phyloP scores from a whole-genome alignment of 2,113 vertebrate species.

The Thamnophis sirtalis region DNA sequence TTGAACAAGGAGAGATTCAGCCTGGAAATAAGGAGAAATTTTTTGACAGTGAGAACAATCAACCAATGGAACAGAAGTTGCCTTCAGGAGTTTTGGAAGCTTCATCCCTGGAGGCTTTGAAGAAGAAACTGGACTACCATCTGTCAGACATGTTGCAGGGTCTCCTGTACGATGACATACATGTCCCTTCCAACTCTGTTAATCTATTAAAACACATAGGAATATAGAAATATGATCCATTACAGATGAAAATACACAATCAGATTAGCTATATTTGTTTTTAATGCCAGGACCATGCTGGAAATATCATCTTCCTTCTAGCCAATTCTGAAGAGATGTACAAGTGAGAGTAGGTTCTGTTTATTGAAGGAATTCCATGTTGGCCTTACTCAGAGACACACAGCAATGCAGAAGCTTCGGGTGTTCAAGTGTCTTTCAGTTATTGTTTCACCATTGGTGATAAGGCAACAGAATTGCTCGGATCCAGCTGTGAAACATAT shows the following conservation, averaged over 20 bases:
- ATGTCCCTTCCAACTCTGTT: too few species aligned
- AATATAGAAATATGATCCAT: background rate
- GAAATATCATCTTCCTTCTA: background rate
- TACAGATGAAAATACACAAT: background rate
- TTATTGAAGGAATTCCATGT: background rate
- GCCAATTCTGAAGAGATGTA: background rate
- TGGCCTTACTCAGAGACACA: background rate
- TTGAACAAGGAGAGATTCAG: too few species aligned
- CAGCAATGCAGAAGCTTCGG: background rate
- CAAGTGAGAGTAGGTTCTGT: background rate
- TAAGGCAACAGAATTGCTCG: background rate
- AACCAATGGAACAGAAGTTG: too few species aligned
- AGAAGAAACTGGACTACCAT: too few species aligned
- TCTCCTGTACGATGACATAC: too few species aligned
- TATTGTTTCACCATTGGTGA: background rate
- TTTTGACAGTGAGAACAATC: too few species aligned
- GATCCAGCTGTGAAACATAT: background rate
- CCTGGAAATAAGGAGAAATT: too few species aligned
- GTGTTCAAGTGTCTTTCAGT: background rate
- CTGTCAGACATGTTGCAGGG: too few species aligned
- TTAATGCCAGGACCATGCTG: background rate
- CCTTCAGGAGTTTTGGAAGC: too few species aligned
- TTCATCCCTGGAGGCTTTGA: too few species aligned
- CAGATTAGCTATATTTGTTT: background rate
- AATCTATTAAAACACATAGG: background rate